Percentiles rank a stretch among this genome's conserved stretches.
These are phyloP conservation scores for Hylyphantes graminicola DNA, from an alignment of 1,140 invertebrate genomes.

Conservation along the genomic window DNA sequence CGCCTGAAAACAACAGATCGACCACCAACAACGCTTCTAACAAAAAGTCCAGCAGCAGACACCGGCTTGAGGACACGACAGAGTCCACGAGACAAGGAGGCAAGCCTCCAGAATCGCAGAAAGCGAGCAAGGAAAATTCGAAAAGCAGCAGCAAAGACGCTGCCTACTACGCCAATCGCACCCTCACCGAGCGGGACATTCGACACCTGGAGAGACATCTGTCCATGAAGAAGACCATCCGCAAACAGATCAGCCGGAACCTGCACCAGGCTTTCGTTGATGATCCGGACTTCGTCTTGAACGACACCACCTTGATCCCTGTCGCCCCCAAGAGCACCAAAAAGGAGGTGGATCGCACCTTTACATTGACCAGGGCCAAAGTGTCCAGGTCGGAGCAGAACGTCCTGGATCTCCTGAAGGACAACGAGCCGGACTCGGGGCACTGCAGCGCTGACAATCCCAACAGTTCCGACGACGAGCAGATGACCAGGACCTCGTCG, in stretches of 20 bases:
- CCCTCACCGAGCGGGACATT: conserved; percentile 77
- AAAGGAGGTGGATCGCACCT: not conserved
- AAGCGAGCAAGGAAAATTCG: not conserved
- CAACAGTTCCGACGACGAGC: conserved; percentile 45
- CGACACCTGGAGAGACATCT: conserved; percentile 83
- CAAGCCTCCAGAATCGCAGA: not conserved
- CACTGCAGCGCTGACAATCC: conserved; percentile 57
- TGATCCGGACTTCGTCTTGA: conserved; percentile 76
- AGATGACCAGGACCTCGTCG: no score
- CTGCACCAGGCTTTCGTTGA: conserved; percentile 78
- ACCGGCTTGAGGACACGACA: conserved; percentile 18
- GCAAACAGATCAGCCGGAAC: conserved; percentile 87
- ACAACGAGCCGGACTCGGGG: conserved; percentile 58
- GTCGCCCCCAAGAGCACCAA: conserved; percentile 64
- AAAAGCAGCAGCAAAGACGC: conserved; percentile 41
- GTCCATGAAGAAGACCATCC: conserved; percentile 87
- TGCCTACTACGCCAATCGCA: conserved; percentile 72
- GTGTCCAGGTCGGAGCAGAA: conserved; percentile 74
- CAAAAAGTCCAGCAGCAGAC: conserved; percentile 11
- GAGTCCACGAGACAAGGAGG: conserved; percentile 18
- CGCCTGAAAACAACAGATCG: not conserved
- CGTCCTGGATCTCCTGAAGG: conserved; percentile 78
- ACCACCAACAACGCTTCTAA: not conserved
- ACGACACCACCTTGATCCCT: conserved; percentile 71
- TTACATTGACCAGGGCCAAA: conserved; percentile 62